Base-by-base conservation (phyloP, 2,113 vertebrate genomes). In the Hystrix cristata region DNA sequence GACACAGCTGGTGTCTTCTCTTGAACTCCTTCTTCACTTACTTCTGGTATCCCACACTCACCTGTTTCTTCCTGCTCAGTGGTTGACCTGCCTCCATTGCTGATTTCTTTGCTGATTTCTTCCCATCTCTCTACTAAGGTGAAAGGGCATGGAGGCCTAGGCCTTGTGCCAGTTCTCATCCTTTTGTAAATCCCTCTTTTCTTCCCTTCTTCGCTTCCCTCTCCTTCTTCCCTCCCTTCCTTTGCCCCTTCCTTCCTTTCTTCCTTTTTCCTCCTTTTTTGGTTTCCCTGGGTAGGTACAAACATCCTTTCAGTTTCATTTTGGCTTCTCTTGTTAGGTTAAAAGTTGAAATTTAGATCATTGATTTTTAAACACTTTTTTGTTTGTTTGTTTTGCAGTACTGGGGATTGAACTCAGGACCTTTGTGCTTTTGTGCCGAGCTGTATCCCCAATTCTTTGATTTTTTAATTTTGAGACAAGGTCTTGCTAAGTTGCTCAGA, bases 211-310 rank as follows among this genome's bases (percentile, higher is more conserved):
- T 46, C 14, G 0, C 64, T 57, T 12, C 34, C 11, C 13, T 12
- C 5, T 5, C 19, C 34, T 29, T 12, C 19, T 11, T 57, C 9
- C 31, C 76, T 15, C 21, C 27, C 4, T 13, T 7, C 46, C 23
- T 3, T 25, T 27, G 5, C 6, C 2, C 21, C 6, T 14, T 10
- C 43, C 27, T 27, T n/a, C 21, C 23, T 6, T 31, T 27, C 3
- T 12, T 19, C 27, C 18, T 19, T 14, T 4, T 7, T 25, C 21
- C 3, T 46, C 38, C 13, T 27, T 60, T 79, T 53, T 55, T 55
- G 27, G 15, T 48, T 10, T 79, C 76, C 13, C 29, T 53, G 48
- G 15, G 27, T 78, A 53, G 46, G 15, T 27, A 13, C 7, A 8
- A 51, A 51, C 27, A 53, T 51, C 29, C 16, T 55, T 80, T n/a